Evolutionary conservation across 2,797 vertebrate genomes (phyloP).

Genomic region (Triplophysa bombifrons): DNA sequence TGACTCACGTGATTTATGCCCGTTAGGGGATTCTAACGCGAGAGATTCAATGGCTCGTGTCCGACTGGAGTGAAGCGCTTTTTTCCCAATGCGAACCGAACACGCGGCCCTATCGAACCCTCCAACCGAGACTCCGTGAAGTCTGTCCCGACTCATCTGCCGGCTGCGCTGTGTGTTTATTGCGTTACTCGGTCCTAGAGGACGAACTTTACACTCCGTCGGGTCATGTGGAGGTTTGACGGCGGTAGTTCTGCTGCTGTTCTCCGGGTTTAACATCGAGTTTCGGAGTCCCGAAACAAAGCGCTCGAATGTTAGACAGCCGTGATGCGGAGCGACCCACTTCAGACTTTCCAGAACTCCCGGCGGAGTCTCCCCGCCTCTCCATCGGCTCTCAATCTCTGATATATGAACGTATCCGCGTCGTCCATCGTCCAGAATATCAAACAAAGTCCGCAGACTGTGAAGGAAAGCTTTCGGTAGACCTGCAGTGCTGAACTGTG

Average conservation of each 20-base stretch:
- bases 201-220: slow-evolving; percentile 73
- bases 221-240: slow-evolving; percentile 58
- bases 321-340: slow-evolving; percentile 84
- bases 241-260: slow-evolving; percentile 61
- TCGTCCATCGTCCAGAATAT: slow-evolving; percentile 89
- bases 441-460: slow-evolving; percentile 91
- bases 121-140: slow-evolving; percentile 53
- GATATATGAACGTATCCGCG: slow-evolving; percentile 89
- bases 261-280: slow-evolving; percentile 83
- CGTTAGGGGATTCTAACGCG: slow-evolving; percentile 70
- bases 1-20: slow-evolving; percentile 62
- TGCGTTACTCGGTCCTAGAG: slow-evolving; percentile 76
- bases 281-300: slow-evolving; percentile 89
- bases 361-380: slow-evolving; percentile 83
- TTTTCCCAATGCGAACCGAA: slow-evolving; percentile 49
- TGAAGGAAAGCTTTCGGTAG: slow-evolving; percentile 89
- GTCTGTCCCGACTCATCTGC: slow-evolving; percentile 62
- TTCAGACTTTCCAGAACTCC: slow-evolving; percentile 87
- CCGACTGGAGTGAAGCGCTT: slow-evolving; percentile 66
- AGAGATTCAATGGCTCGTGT: slow-evolving; percentile 74
- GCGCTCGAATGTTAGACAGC: slow-evolving; percentile 91
- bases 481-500: slow-evolving; percentile 77
- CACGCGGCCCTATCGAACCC: slow-evolving; percentile 69
- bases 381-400: slow-evolving; percentile 97
- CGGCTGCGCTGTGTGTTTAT: slow-evolving; percentile 71